phyloP scores from a whole-genome alignment of 2,797 vertebrate species.

The Remorina albescens region DNA sequence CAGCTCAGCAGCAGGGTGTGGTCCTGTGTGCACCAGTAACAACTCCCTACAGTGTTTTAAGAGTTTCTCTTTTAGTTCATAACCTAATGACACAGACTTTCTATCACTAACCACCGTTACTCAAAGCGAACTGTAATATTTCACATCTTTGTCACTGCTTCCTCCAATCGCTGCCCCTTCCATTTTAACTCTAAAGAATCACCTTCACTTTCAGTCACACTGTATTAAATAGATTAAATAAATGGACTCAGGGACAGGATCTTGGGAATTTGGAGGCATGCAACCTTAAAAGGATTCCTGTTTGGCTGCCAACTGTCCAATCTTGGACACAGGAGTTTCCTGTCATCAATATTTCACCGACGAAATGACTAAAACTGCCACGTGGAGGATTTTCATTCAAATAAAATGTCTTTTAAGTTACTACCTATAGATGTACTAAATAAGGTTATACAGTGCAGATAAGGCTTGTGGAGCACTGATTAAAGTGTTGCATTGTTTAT shows the following conservation, averaged over 20 bases:
- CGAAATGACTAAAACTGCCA: background rate
- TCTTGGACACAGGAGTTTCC: slow-evolving; percentile 13
- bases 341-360: slow-evolving; percentile 6
- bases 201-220: too few relatives aligned
- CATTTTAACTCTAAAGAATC: background rate
- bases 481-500: too few relatives aligned
- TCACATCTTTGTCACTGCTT: background rate
- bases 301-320: slow-evolving; percentile 13
- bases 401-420: too few relatives aligned
- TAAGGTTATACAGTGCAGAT: too few relatives aligned
- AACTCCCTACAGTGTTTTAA: background rate
- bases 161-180: background rate
- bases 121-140: background rate
- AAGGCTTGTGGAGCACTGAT: too few relatives aligned
- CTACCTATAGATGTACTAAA: too few relatives aligned
- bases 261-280: background rate
- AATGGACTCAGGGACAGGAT: too few relatives aligned
- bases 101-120: background rate
- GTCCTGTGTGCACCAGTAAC: background rate
- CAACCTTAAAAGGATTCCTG: slow-evolving; percentile 15
- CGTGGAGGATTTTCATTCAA: too few relatives aligned
- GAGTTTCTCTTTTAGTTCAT: background rate
- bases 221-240: background rate
- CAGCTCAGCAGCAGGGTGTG: slow-evolving; percentile 18
- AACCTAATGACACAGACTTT: background rate